Evolutionary conservation across 1,140 invertebrate species (phyloP).

Genomic region (Trypoxylus dichotomus): DNA sequence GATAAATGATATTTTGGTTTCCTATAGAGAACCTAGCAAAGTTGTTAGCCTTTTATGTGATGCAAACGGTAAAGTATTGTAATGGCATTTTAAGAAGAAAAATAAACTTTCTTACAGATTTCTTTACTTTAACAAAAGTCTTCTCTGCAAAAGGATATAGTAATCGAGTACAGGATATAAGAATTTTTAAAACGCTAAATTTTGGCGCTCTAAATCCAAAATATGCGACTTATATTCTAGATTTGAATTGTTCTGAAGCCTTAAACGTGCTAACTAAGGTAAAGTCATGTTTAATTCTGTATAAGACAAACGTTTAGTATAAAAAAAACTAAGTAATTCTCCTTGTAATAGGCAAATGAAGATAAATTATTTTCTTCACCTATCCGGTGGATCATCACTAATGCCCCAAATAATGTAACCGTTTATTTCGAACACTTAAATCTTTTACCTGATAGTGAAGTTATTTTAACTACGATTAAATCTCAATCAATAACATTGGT

Average conservation of each 20-base stretch:
- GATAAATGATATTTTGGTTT: background rate
- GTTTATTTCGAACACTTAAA: background rate
- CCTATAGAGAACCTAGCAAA: background rate
- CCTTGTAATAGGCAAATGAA: slow-evolving; percentile 10
- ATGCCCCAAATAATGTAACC: background rate
- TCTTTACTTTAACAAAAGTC: background rate
- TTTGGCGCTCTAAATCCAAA: background rate
- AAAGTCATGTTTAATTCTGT: background rate
- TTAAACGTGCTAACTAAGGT: slow-evolving; percentile 3
- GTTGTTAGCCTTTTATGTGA: background rate
- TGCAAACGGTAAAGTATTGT: background rate
- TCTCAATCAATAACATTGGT: background rate
- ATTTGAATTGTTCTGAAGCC: background rate
- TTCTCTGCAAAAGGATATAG: background rate
- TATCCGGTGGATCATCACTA: background rate
- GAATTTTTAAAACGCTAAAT: background rate
- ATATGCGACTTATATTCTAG: slow-evolving; percentile 1
- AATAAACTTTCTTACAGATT: slow-evolving; percentile 12
- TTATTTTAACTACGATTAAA: slow-evolving; percentile 38
- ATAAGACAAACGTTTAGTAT: no score
- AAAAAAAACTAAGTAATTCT: background rate
- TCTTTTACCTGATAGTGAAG: slow-evolving; percentile 48
- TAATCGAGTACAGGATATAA: background rate
- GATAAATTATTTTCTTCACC: background rate
- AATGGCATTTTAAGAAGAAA: background rate